These are phyloP conservation scores for Ammodytes marinus DNA, from an alignment of 2,113 vertebrate species.

Conservation along the genomic window DNA sequence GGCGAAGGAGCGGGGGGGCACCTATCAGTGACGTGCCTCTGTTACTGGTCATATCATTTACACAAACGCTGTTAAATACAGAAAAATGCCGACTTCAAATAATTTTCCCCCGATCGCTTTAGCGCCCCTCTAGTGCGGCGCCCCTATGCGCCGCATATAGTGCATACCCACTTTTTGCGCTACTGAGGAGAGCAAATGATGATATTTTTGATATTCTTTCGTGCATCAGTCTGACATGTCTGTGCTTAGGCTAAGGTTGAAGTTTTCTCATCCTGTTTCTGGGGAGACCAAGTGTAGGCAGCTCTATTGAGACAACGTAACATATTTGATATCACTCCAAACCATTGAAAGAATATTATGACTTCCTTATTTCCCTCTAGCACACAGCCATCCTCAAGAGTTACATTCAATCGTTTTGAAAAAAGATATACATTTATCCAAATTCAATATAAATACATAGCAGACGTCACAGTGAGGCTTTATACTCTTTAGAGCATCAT, in stretches of 20 bases:
- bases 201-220: conserved; percentile 24
- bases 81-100: too few relatives aligned
- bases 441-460: conserved; percentile 24
- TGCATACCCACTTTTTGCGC: too few relatives aligned
- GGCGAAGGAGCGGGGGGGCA: too few relatives aligned
- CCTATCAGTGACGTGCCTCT: too few relatives aligned
- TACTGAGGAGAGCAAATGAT: background rate
- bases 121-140: too few relatives aligned
- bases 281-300: background rate
- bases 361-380: conserved; percentile 39
- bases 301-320: conserved; percentile 50
- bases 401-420: conserved; percentile 60
- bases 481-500: conserved; percentile 49
- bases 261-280: conserved; percentile 26
- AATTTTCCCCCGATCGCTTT: too few relatives aligned
- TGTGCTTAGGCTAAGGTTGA: conserved; percentile 11
- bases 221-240: conserved; percentile 18
- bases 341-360: conserved; percentile 58
- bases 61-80: too few relatives aligned
- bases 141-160: too few relatives aligned
- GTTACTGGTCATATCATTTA: too few relatives aligned
- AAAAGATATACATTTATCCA: conserved; percentile 34
- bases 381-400: conserved; percentile 55
- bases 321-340: conserved; percentile 54
- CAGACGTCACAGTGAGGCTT: conserved; percentile 47